Conservation (phyloP, 2,888 invertebrate species). For the Dichetophora obliterata region DNA sequence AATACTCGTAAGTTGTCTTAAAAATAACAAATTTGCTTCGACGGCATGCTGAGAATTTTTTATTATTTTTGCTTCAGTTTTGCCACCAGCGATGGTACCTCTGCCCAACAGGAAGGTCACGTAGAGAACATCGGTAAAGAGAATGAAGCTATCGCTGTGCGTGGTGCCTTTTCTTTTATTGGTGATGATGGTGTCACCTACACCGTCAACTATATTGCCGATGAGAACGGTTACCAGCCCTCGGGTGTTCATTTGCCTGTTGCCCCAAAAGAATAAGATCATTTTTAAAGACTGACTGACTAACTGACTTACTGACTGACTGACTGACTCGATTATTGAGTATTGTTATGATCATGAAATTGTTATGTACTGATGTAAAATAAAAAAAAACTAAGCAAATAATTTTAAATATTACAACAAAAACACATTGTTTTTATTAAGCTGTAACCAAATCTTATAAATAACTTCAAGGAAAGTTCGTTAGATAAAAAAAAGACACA, state of each 20-base stretch:
- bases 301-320: too few species aligned
- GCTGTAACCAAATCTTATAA: too few species aligned
- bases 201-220: constrained; percentile 69
- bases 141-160: constrained; percentile 70
- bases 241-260: constrained; percentile 69
- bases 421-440: too few species aligned
- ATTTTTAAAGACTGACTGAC: too few species aligned
- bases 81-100: constrained; percentile 71
- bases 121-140: constrained; percentile 71
- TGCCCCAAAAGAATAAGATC: constrained; percentile 39
- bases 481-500: too few species aligned
- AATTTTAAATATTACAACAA: too few species aligned
- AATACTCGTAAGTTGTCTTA: constrained; percentile 39
- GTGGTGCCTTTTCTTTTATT: constrained; percentile 71
- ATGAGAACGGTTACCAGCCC: constrained; percentile 65
- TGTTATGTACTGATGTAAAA: too few species aligned
- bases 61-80: constrained; percentile 49
- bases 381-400: background rate
- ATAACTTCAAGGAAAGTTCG: too few species aligned
- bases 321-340: too few species aligned
- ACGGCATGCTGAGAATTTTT: too few species aligned
- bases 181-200: constrained; percentile 73
- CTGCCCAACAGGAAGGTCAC: constrained; percentile 70
- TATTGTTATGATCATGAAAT: too few species aligned
- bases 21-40: too few species aligned